These are phyloP conservation scores for mouse (Mus musculus) DNA, from an alignment of 2,113 vertebrate genomes.

Conservation along the genomic window DNA sequence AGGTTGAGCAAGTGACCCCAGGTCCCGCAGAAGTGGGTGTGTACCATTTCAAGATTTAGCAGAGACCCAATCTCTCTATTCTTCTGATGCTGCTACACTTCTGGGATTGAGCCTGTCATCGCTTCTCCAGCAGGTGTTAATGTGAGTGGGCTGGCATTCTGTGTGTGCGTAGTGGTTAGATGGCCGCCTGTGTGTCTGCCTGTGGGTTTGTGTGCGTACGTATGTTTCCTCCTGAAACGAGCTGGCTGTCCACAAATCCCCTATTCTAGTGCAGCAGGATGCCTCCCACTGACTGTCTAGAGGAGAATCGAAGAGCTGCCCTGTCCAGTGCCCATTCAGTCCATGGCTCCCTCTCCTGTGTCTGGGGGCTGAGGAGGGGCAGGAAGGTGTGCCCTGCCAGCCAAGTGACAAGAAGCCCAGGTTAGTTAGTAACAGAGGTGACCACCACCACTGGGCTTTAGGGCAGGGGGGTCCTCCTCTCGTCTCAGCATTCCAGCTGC, in stretches of 20 bases:
- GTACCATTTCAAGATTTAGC: not conserved
- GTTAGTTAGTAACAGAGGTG: constrained; percentile 37
- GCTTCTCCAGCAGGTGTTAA: constrained; percentile 80
- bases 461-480: not conserved
- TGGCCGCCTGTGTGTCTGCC: not conserved
- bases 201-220: not conserved
- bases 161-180: not conserved
- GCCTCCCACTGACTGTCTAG: constrained; percentile 4
- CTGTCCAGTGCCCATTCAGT: not conserved
- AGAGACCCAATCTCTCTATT: not conserved
- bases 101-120: not conserved
- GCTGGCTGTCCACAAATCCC: not conserved
- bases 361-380: not conserved
- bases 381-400: not conserved
- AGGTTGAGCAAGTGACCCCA: not conserved
- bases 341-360: not conserved
- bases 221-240: not conserved
- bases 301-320: not conserved
- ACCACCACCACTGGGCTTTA: not conserved
- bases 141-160: not conserved
- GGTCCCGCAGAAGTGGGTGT: not conserved
- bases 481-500: not conserved
- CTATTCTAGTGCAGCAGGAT: not conserved
- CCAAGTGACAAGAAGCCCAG: constrained; percentile 32
- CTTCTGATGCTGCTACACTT: not conserved